Evolutionary conservation across 2,797 vertebrate genomes (phyloP).

Genomic region (Sebastes minor): DNA sequence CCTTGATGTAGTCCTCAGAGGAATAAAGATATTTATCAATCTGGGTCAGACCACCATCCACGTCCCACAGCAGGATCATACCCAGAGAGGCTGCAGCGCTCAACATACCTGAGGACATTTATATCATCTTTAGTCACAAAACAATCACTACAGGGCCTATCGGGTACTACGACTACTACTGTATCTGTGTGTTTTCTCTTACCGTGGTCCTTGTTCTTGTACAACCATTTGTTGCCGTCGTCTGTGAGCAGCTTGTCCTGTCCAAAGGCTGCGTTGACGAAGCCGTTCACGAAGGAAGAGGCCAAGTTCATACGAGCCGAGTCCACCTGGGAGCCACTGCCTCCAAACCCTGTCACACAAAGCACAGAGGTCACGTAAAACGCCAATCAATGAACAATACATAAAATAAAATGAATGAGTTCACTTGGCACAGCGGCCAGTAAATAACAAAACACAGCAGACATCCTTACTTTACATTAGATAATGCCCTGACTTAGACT

Average conservation of each 20-base stretch:
- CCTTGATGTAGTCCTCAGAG: constrained; percentile 99
- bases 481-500: accelerated
- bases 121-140: neutral
- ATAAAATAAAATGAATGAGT: no score
- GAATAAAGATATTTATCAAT: constrained; percentile 99
- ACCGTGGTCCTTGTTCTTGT: constrained; percentile 99
- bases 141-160: neutral
- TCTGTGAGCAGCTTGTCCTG: constrained; percentile 98
- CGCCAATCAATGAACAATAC: accelerated
- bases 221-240: constrained; percentile 98
- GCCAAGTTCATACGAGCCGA: constrained; percentile 98
- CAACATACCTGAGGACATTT: constrained; percentile 88
- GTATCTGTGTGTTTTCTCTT: constrained; percentile 39
- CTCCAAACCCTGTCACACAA: constrained; percentile 88
- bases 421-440: no score
- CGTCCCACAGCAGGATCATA: constrained; percentile 97
- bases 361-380: neutral
- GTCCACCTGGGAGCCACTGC: constrained; percentile 97
- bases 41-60: constrained; percentile 96
- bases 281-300: constrained; percentile 98
- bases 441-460: neutral
- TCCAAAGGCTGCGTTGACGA: constrained; percentile 97
- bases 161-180: accelerated
- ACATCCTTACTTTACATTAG: neutral
- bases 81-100: constrained; percentile 97